Evolutionary conservation across 2,888 invertebrate genomes (phyloP).

Genomic region (Chirona hameri): DNA sequence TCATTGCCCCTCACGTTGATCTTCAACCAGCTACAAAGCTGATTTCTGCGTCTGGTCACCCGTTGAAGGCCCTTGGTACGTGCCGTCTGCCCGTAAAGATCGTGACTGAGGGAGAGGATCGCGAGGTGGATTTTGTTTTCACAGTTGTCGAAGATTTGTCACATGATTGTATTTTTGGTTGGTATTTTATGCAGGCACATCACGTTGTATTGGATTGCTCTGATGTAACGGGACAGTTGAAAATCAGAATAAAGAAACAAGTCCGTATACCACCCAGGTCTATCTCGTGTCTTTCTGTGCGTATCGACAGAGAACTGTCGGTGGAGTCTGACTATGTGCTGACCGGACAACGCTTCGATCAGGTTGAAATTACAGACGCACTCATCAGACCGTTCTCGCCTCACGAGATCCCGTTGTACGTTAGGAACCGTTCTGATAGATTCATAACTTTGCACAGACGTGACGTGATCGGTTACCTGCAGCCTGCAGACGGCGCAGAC

Average conservation of each 20-base stretch:
- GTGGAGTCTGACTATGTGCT: background rate
- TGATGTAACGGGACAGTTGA: background rate
- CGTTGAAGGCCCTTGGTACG: no score
- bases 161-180: background rate
- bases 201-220: background rate
- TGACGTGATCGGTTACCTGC: no score
- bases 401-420: background rate
- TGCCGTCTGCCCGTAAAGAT: background rate
- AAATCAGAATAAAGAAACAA: background rate
- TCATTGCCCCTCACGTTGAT: no score
- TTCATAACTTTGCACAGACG: no score
- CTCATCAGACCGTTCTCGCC: background rate
- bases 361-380: background rate
- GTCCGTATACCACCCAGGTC: background rate
- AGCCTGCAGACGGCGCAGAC: no score
- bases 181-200: background rate
- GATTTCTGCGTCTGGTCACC: no score
- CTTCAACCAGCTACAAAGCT: no score
- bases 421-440: no score
- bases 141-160: background rate
- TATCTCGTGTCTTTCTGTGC: background rate
- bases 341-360: background rate
- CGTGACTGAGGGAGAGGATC: background rate
- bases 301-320: background rate
- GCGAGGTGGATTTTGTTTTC: background rate